A percentile compares a stretch with the other conserved stretches of the same genome.
These are phyloP conservation scores for Escarpia spicata DNA, from an alignment of 2,888 invertebrate genomes.

Conservation along the genomic window DNA sequence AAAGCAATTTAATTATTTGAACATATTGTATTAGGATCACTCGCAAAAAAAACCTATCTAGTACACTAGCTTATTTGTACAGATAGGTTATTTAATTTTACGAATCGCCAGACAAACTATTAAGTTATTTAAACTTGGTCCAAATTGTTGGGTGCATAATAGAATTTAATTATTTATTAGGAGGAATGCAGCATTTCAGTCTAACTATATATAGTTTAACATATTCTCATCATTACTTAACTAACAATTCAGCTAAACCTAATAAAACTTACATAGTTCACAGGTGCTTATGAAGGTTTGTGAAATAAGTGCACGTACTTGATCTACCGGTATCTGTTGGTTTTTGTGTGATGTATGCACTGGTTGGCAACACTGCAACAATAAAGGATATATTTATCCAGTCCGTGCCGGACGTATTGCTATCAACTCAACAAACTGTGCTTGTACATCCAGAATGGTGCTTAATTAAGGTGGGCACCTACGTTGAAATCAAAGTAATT, in stretches of 20 bases:
- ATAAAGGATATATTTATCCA: constrained; percentile 13
- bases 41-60: too few relatives aligned
- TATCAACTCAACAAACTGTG: not conserved
- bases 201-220: not conserved
- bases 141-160: not conserved
- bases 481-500: too few relatives aligned
- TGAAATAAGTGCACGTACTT: not conserved
- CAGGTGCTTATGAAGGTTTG: not conserved
- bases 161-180: not conserved
- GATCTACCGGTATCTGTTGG: not conserved
- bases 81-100: too few relatives aligned
- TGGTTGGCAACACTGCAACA: constrained; percentile 11
- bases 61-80: too few relatives aligned
- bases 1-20: too few relatives aligned
- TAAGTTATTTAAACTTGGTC: not conserved
- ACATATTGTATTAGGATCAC: too few relatives aligned
- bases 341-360: not conserved
- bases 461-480: not conserved
- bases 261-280: constrained; percentile 8
- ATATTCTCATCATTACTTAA: not conserved
- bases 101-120: too few relatives aligned
- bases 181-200: not conserved
- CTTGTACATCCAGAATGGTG: not conserved
- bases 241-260: not conserved
- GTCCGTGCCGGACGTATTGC: not conserved